Conservation (phyloP, 2,113 vertebrate genomes). For the Cyanocitta stelleri region DNA sequence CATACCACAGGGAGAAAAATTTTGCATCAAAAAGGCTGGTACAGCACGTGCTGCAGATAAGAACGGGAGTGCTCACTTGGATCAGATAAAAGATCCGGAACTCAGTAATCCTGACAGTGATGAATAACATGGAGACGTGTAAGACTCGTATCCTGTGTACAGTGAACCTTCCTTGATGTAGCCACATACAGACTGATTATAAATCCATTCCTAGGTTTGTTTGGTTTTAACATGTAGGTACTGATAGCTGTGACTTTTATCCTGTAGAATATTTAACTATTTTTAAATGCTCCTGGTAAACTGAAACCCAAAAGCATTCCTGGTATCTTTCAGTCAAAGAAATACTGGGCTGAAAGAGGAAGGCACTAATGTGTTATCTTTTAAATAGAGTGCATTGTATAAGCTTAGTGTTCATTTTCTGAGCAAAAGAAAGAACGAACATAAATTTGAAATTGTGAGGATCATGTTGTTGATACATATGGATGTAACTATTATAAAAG, state of each 20-base stretch:
- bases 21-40: background rate
- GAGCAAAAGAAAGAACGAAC: background rate
- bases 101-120: background rate
- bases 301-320: background rate
- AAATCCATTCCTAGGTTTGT: background rate
- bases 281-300: background rate
- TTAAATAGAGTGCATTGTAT: background rate
- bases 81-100: constrained; percentile 3
- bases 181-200: background rate
- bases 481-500: constrained; percentile 31
- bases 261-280: background rate
- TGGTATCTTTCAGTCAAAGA: background rate
- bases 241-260: background rate
- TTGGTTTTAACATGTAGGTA: background rate
- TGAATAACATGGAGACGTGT: background rate
- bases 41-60: background rate
- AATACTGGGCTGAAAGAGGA: background rate
- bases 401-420: background rate
- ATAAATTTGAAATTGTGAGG: background rate
- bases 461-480: constrained; percentile 30
- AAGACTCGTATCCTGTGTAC: background rate
- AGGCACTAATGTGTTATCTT: background rate
- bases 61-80: background rate
- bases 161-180: background rate
- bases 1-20: background rate